Percentiles rank a stretch among this genome's conserved stretches.
Evolutionary conservation across 2,113 vertebrate genomes (phyloP).

Genomic region (Arenaria interpres): DNA sequence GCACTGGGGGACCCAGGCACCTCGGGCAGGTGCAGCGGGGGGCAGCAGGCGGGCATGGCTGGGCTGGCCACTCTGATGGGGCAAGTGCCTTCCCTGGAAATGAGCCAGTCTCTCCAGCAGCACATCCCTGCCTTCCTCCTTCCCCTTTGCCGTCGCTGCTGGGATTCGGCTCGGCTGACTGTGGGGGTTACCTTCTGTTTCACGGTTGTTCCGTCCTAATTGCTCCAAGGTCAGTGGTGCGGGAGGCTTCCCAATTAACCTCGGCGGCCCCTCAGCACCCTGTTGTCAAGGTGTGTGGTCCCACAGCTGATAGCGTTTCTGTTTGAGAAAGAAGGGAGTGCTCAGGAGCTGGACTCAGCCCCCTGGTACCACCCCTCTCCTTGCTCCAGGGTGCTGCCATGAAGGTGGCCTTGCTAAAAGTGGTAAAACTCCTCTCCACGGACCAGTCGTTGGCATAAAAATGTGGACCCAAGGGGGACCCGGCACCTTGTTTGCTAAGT

Average conservation of each 20-base stretch:
- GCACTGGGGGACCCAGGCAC: background rate
- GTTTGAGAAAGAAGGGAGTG: background rate
- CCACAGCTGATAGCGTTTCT: background rate
- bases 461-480: background rate
- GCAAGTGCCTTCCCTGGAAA: background rate
- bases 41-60: background rate
- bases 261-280: background rate
- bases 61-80: background rate
- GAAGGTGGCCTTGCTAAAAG: background rate
- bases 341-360: background rate
- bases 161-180: background rate
- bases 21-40: background rate
- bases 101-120: background rate
- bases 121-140: background rate
- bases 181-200: background rate
- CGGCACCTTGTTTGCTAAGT: background rate
- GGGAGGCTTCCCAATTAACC: background rate
- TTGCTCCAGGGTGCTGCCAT: background rate
- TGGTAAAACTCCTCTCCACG: background rate
- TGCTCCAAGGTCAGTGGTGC: background rate
- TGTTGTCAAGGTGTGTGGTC: background rate
- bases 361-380: background rate
- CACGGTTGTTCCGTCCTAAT: background rate
- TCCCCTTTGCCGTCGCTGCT: background rate
- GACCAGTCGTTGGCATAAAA: background rate